These are phyloP conservation scores for Drusus annulatus DNA, from an alignment of 1,140 invertebrate genomes.

Conservation along the genomic window DNA sequence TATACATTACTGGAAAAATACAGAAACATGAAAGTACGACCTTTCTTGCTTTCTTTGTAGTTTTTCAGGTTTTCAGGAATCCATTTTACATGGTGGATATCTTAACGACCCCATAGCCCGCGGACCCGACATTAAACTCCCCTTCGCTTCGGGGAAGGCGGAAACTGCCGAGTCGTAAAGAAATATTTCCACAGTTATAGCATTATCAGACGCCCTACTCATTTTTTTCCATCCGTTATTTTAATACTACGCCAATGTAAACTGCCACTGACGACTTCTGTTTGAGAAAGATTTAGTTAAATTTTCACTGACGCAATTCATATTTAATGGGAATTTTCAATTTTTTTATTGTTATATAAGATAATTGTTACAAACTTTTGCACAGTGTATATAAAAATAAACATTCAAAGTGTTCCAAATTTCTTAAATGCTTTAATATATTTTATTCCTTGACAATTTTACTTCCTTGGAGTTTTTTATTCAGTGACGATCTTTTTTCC, in stretches of 20 bases:
- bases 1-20: too few relatives aligned
- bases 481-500: too few relatives aligned
- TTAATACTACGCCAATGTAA: slow-evolving; percentile 30
- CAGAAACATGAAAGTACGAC: neutral
- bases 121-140: slow-evolving; percentile 49
- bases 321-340: too few relatives aligned
- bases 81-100: slow-evolving; percentile 54
- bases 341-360: too few relatives aligned
- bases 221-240: slow-evolving; percentile 29
- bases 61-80: slow-evolving; percentile 13
- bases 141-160: slow-evolving; percentile 15
- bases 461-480: too few relatives aligned
- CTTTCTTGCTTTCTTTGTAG: neutral
- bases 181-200: slow-evolving; percentile 52
- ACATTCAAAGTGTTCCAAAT: too few relatives aligned
- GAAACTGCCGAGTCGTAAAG: slow-evolving; percentile 53
- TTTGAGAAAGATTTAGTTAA: neutral
- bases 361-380: too few relatives aligned
- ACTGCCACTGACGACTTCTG: neutral
- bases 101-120: slow-evolving; percentile 52
- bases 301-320: neutral
- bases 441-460: too few relatives aligned
- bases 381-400: too few relatives aligned
- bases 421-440: too few relatives aligned
- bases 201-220: slow-evolving; percentile 45